Conservation (phyloP, 2,888 invertebrate genomes). For the Silvanus unidentatus region DNA sequence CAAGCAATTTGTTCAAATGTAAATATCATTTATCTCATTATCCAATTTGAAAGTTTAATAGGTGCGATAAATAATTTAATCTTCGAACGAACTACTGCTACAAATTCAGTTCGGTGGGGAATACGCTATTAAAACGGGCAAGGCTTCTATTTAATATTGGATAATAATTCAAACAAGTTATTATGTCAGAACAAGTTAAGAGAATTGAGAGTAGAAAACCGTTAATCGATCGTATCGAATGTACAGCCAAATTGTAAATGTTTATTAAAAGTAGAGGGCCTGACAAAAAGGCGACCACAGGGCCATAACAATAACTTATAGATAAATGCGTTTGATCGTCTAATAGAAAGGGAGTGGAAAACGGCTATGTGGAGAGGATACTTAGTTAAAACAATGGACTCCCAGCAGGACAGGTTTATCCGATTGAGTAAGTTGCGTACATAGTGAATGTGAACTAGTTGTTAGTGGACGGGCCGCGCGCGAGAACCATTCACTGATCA, state of each 20-base stretch:
- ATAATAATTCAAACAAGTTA: too few relatives aligned
- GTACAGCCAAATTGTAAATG: slow-evolving; percentile 20
- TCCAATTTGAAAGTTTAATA: too few relatives aligned
- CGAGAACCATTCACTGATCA: slow-evolving; percentile 59
- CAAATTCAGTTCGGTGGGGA: too few relatives aligned
- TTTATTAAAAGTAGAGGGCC: slow-evolving; percentile 10
- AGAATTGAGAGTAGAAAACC: slow-evolving; percentile 4
- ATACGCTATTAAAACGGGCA: too few relatives aligned
- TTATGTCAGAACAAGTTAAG: too few relatives aligned
- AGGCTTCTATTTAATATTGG: too few relatives aligned
- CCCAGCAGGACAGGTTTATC: slow-evolving; percentile 31
- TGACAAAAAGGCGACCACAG: slow-evolving; percentile 5
- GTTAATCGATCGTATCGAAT: slow-evolving; percentile 16
- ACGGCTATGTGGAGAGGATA: slow-evolving; percentile 14
- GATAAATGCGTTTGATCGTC: background rate
- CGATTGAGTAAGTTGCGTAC: slow-evolving; percentile 32
- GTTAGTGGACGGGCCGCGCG: too few relatives aligned
- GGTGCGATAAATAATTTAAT: too few relatives aligned
- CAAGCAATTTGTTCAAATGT: too few relatives aligned
- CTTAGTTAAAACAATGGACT: slow-evolving; percentile 39
- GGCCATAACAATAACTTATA: slow-evolving; percentile 19
- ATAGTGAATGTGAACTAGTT: too few relatives aligned
- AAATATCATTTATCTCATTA: too few relatives aligned
- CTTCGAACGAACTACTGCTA: too few relatives aligned
- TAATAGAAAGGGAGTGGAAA: slow-evolving; percentile 23